Base-by-base conservation (phyloP, 2,797 vertebrate species). In the Prunella strophiata region DNA sequence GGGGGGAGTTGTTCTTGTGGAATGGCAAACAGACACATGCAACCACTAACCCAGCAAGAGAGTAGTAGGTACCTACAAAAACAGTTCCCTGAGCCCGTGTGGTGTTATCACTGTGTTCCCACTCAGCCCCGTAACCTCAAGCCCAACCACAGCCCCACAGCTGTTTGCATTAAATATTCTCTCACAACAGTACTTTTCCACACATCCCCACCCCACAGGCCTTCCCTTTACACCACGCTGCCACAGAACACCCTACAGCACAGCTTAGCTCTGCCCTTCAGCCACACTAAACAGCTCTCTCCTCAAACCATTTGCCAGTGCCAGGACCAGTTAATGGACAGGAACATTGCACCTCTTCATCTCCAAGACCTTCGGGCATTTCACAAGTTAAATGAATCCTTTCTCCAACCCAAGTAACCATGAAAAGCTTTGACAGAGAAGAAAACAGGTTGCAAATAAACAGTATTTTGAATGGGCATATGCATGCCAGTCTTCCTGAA, bases 181-280 rank as follows among this genome's bases (percentile, higher is more conserved):
- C 84, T 92, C 84, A 79, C 75, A 43, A 1, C 22, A 55, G 52
- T 23, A 3, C 19, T 47, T 83, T 85, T 36, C 34, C 65, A 58
- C 61, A 61, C 68, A 25, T 23, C 80, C 57, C 57, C 23, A 4
- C 1, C 1, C 65, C 72, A 21, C 61, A 58, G 40, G 19, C 68
- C 71, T 62, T 54, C 25, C 26, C 54, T 75, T 32, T 8, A 4
- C 2, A n/a, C 71, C 26, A 2, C 0, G 0, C 52, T 6, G 9
- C 23, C 2, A 1, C 3, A 0, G 45, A 86, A 47, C 62, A 32
- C 59, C 20, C 59, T 11, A 1, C 0, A 0, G 55, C 72, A 85
- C 20, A 43, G 3, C 77, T 85, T 62, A 27, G 61, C 73, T 91
- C 51, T 88, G 85, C 77, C 83, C 85, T 73, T 76, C 80, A 82